Conservation (phyloP, 1,140 invertebrate genomes). For the Rhopalosiphum padi region DNA sequence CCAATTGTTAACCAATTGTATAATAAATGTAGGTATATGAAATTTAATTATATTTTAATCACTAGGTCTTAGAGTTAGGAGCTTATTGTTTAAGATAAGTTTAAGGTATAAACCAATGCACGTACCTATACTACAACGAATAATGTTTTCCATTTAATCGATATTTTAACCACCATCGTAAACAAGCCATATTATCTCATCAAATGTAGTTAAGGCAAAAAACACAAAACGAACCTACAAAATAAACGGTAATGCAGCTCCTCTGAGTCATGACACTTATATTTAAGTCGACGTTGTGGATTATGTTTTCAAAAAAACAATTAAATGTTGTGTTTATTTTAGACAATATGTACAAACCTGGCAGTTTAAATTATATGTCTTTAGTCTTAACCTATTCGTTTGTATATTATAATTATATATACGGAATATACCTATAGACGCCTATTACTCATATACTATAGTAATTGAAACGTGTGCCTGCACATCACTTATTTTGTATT, state of each 20-base stretch:
- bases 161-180: not conserved
- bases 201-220: not conserved
- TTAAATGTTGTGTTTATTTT: not conserved
- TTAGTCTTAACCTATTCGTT: not conserved
- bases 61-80: not conserved
- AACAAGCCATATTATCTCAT: not conserved
- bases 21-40: not conserved
- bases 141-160: not conserved
- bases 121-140: not conserved
- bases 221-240: not conserved
- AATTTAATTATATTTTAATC: not conserved
- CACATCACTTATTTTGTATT: not conserved
- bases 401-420: not conserved
- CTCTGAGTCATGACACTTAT: not conserved
- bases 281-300: not conserved
- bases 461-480: not conserved
- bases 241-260: not conserved
- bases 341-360: not conserved
- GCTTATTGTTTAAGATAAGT: not conserved
- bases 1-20: not conserved
- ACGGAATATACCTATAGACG: not conserved
- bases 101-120: not conserved
- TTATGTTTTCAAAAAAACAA: not conserved
- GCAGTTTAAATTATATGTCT: not conserved
- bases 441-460: not conserved